These are phyloP conservation scores for Eupithecia vulgata DNA, from an alignment of 2,888 invertebrate genomes.

Conservation along the genomic window DNA sequence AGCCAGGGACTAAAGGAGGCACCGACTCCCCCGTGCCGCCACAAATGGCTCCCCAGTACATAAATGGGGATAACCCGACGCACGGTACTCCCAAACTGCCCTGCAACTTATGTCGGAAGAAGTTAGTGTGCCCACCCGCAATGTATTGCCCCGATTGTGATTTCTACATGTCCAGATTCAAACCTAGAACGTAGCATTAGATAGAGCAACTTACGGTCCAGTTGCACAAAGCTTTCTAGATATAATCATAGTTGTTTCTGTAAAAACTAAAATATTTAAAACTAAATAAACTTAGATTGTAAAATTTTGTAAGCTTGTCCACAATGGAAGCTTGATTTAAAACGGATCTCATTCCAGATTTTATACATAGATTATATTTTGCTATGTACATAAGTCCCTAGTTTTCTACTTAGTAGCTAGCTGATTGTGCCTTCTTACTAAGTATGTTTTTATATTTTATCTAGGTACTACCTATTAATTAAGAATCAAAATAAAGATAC, in stretches of 20 bases:
- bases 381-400: conserved; percentile 14
- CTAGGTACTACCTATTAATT: neutral
- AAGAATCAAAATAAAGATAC: conserved; percentile 12
- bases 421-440: conserved; percentile 10
- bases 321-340: conserved; percentile 43
- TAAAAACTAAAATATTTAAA: conserved; percentile 36
- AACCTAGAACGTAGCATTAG: conserved; percentile 84
- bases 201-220: conserved; percentile 19
- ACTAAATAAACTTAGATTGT: conserved; percentile 9
- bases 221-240: conserved; percentile 15
- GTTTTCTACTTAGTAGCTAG: conserved; percentile 10
- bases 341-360: conserved; percentile 75
- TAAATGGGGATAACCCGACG: conserved; percentile 52
- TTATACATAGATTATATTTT: conserved; percentile 26
- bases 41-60: conserved; percentile 64
- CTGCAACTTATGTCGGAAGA: conserved; percentile 95
- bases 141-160: conserved; percentile 96
- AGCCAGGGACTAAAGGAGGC: conserved; percentile 88
- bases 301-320: conserved; percentile 22
- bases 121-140: conserved; percentile 89
- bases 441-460: conserved; percentile 10
- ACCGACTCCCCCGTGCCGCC: conserved; percentile 78
- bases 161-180: conserved; percentile 94
- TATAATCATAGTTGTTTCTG: conserved; percentile 6
- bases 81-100: conserved; percentile 84